Percentiles rank a stretch among this genome's conserved stretches.
Conservation (phyloP, 2,113 vertebrate genomes). For the Marcusenius ussheri region DNA sequence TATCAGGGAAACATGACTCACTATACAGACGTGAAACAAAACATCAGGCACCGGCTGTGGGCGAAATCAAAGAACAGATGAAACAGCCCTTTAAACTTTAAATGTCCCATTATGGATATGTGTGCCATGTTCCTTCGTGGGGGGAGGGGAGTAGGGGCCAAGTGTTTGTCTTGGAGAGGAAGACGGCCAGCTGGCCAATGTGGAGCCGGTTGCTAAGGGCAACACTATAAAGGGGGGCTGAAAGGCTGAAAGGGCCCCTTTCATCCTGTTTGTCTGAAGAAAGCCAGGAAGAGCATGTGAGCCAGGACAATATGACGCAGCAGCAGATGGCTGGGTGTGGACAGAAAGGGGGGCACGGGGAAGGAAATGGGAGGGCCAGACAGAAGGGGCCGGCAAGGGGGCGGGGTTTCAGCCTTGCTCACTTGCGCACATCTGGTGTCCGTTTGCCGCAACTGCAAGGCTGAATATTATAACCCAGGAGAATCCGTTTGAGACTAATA, state of each 20-base stretch:
- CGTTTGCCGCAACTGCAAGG: constrained; percentile 51
- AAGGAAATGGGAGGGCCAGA: constrained; percentile 56
- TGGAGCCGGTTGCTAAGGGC: constrained; percentile 36
- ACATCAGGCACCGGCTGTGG: not conserved
- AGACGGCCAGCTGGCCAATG: constrained; percentile 57
- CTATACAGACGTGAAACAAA: not conserved
- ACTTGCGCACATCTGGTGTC: constrained; percentile 86
- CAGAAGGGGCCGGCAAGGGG: constrained; percentile 46
- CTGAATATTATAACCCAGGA: not conserved
- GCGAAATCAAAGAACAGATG: not conserved
- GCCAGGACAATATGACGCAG: constrained; percentile 48
- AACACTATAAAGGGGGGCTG: constrained; percentile 39
- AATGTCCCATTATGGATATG: constrained; percentile 50
- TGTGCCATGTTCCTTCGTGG: constrained; percentile 28
- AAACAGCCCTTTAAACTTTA: constrained; percentile 63
- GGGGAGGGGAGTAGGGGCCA: constrained; percentile 5
- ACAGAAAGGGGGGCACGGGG: constrained; percentile 37
- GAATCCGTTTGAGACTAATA: not conserved
- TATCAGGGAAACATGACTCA: not conserved
- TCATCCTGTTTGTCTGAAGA: constrained; percentile 69
- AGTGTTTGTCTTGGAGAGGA: constrained; percentile 40
- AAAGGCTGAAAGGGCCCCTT: constrained; percentile 57
- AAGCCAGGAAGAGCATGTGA: constrained; percentile 54
- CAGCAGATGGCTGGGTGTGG: constrained; percentile 73
- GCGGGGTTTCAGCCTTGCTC: constrained; percentile 62